A percentile compares a stretch with the other conserved stretches of the same genome.
Conservation (phyloP, 2,113 vertebrate species). For the Numida meleagris region DNA sequence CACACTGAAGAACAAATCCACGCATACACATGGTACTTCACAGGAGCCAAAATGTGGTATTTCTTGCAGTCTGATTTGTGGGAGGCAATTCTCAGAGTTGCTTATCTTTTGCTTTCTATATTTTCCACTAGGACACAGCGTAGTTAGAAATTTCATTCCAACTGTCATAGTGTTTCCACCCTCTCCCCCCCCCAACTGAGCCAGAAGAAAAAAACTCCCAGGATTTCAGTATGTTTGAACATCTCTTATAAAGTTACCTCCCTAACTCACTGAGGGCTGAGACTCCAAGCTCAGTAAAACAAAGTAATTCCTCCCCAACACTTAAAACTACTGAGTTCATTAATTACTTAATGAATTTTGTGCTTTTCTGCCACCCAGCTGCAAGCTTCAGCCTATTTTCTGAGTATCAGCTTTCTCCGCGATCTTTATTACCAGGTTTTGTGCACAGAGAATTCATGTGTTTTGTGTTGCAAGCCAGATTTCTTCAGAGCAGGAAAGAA, state of each 20-base stretch:
- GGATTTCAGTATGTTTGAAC: neutral
- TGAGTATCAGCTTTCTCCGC: neutral
- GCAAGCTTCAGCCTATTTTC: neutral
- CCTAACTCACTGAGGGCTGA: rapidly evolving
- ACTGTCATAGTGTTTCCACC: neutral
- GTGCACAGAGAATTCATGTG: neutral
- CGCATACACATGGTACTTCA: neutral
- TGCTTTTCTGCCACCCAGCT: neutral
- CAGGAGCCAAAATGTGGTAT: neutral
- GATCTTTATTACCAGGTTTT: neutral
- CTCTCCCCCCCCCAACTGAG: rapidly evolving
- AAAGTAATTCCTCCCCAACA: neutral
- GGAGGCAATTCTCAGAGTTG: neutral
- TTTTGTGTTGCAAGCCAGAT: neutral
- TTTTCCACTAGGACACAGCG: neutral
- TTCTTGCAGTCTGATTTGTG: neutral
- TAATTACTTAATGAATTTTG: slow-evolving; percentile 1
- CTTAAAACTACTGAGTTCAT: neutral
- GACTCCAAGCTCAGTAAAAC: neutral
- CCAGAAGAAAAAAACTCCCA: neutral
- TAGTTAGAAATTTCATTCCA: neutral
- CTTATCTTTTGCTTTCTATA: rapidly evolving
- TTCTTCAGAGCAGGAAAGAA: neutral
- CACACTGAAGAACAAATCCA: neutral
- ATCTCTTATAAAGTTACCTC: neutral